phyloP scores from a whole-genome alignment of 2,797 vertebrate species.

The Periparus ater region DNA sequence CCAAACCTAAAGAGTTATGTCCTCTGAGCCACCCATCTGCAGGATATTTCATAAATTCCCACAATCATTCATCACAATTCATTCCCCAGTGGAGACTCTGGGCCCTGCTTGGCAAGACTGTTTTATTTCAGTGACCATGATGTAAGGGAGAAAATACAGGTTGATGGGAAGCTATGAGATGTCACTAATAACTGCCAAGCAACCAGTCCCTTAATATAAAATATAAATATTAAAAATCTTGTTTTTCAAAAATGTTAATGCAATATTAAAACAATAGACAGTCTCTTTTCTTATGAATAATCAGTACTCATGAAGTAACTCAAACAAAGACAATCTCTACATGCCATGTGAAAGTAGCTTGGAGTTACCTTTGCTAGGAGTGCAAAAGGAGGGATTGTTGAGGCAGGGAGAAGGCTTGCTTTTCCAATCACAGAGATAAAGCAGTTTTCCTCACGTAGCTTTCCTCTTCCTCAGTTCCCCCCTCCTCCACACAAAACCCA shows the following conservation, averaged over 20 bases:
- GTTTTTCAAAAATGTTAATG: background rate
- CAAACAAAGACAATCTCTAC: background rate
- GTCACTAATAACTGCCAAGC: background rate
- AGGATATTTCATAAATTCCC: background rate
- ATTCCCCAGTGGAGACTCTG: background rate
- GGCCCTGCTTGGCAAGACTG: background rate
- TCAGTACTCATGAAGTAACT: background rate
- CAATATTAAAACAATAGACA: background rate
- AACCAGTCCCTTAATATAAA: background rate
- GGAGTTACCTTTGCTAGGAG: background rate
- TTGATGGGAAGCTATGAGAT: background rate
- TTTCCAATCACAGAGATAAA: background rate
- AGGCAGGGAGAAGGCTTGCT: background rate
- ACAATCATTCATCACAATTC: background rate
- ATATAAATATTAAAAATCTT: background rate
- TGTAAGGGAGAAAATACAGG: background rate
- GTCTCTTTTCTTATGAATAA: background rate
- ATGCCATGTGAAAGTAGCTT: background rate
- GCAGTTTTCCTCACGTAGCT: background rate
- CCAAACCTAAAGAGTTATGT: background rate
- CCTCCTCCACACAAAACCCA: conserved; percentile 1
- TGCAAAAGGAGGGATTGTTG: background rate
- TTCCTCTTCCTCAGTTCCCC: background rate
- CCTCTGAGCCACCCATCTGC: background rate
- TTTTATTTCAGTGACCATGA: background rate